phyloP scores from a whole-genome alignment of 2,888 invertebrate species.

The Drosophila formosana region DNA sequence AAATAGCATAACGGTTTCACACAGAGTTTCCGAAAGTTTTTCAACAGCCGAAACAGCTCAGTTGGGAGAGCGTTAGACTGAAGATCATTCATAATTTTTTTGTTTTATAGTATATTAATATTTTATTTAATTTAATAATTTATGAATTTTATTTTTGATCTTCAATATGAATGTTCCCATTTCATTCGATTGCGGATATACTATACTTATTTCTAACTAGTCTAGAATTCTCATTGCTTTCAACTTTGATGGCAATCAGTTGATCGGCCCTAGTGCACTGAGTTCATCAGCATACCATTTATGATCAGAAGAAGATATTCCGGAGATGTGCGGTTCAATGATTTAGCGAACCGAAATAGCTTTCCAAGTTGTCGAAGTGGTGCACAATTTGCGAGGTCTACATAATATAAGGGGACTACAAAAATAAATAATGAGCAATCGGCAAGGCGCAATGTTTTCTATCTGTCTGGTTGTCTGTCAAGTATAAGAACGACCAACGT shows the following conservation, averaged over 20 bases:
- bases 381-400: conserved; percentile 26
- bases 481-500: conserved; percentile 51
- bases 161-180: not conserved
- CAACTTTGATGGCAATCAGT: too few species aligned
- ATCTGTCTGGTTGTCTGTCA: conserved; percentile 49
- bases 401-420: conserved; percentile 39
- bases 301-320: not conserved
- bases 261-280: not conserved
- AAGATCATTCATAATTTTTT: conserved; percentile 91
- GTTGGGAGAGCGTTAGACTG: conserved; percentile 93
- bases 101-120: conserved; percentile 56
- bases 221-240: too few species aligned
- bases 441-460: conserved; percentile 47
- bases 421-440: conserved; percentile 61
- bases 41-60: conserved; percentile 90
- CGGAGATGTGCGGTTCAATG: conserved; percentile 24
- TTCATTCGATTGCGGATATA: not conserved
- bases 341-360: conserved; percentile 25
- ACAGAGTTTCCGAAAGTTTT: fast-evolving
- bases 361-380: conserved; percentile 2
- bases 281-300: conserved; percentile 13
- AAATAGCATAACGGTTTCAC: not conserved
- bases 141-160: not conserved
- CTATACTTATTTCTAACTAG: too few species aligned
- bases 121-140: conserved; percentile 18